Percentiles rank a stretch among this genome's conserved stretches.
These are phyloP conservation scores for Emydocephalus ijimae DNA, from an alignment of 2,113 vertebrate genomes.

Conservation along the genomic window DNA sequence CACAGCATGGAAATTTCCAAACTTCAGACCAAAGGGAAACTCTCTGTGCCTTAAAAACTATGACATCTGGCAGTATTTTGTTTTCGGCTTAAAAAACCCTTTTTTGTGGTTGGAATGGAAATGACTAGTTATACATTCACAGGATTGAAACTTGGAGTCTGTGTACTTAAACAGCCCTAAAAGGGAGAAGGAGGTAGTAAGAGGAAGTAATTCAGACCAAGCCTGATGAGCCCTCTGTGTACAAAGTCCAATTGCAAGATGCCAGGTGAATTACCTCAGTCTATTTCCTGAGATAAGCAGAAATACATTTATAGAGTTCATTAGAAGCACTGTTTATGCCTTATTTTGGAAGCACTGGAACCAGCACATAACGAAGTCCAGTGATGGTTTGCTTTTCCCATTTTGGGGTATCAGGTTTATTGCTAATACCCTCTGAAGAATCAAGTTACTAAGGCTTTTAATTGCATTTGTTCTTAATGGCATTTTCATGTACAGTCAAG, in stretches of 20 bases:
- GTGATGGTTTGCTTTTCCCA: not conserved
- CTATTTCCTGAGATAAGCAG: slow-evolving; percentile 33
- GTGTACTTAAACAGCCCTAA: not conserved
- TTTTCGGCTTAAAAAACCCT: not conserved
- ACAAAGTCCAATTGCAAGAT: slow-evolving; percentile 25
- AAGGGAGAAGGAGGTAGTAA: slow-evolving; percentile 7
- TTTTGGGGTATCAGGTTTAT: not conserved
- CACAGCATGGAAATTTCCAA: not conserved
- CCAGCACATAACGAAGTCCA: not conserved
- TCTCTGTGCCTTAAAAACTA: not conserved
- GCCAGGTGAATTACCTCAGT: slow-evolving; percentile 45
- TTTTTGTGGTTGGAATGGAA: slow-evolving; percentile 31
- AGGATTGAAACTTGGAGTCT: not conserved
- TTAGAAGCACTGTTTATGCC: not conserved
- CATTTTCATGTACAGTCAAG: not conserved
- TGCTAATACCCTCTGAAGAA: not conserved
- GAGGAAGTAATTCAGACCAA: slow-evolving; percentile 42
- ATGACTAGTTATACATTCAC: not conserved
- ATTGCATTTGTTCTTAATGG: not conserved
- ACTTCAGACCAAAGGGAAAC: not conserved
- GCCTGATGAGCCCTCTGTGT: slow-evolving; percentile 14
- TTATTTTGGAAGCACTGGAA: slow-evolving; percentile 20
- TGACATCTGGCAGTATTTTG: slow-evolving; percentile 4
- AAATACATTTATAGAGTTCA: not conserved
- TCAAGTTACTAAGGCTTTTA: not conserved